Conservation (phyloP, 2,888 invertebrate species). For the Tipula confusa region DNA sequence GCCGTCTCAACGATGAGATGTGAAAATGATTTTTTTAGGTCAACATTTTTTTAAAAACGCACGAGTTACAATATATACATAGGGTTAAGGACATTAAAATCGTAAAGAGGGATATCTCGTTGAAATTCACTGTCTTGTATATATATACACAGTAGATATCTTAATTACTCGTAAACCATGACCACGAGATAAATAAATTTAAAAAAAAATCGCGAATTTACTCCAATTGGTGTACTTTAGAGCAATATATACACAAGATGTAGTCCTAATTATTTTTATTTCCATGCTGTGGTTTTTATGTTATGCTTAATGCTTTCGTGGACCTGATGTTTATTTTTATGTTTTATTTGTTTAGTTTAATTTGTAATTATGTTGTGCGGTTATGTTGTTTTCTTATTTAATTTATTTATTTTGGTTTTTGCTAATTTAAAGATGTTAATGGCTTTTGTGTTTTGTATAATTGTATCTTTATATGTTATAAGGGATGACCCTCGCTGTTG, state of each 20-base stretch:
- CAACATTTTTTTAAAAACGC: background rate
- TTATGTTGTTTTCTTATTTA: background rate
- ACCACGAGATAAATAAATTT: background rate
- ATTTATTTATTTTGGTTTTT: constrained; percentile 27
- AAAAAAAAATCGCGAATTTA: background rate
- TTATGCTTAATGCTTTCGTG: background rate
- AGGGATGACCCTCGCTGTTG: background rate
- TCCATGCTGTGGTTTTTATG: background rate
- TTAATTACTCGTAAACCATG: constrained; percentile 20
- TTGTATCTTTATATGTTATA: too few relatives aligned
- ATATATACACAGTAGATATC: background rate
- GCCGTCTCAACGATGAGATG: background rate
- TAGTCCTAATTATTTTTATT: background rate
- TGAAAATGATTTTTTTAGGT: background rate
- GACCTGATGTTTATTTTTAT: constrained; percentile 29
- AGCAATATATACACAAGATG: background rate
- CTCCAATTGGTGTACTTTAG: background rate
- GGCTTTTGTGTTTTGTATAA: constrained; percentile 25
- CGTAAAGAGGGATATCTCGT: background rate
- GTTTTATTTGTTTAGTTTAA: background rate
- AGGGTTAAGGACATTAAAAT: background rate
- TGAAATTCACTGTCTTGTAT: background rate
- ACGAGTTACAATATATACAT: background rate
- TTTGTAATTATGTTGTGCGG: background rate
- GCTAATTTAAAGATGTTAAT: constrained; percentile 21